Percentiles rank a stretch among this genome's conserved stretches.
phyloP scores from a whole-genome alignment of 2,888 invertebrate genomes.

The Tricholauxania praeusta region DNA sequence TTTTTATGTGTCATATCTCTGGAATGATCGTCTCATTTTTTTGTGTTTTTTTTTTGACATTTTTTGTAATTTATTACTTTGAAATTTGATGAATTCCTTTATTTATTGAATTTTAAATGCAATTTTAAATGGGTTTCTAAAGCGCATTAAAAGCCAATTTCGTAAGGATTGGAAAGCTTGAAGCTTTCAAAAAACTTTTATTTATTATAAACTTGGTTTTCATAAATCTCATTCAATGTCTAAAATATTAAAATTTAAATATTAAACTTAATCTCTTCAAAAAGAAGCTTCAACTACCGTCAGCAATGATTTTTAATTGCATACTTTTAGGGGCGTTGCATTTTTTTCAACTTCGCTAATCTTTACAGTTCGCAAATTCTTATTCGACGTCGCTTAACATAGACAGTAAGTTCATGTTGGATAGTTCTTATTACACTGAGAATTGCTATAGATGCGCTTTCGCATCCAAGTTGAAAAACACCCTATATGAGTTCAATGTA shows the following conservation, averaged over 20 bases:
- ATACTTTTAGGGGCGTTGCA: slow-evolving; percentile 8
- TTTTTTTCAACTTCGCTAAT: background rate
- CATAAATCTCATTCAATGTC: background rate
- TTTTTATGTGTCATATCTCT: slow-evolving; percentile 16
- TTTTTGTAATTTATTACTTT: slow-evolving; percentile 33
- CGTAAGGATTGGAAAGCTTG: background rate
- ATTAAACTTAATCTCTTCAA: background rate
- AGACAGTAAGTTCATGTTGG: background rate
- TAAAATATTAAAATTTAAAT: background rate
- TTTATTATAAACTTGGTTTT: background rate
- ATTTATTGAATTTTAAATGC: slow-evolving; percentile 40
- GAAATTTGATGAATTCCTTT: slow-evolving; percentile 50
- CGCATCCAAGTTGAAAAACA: no score
- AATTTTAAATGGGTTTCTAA: slow-evolving; percentile 30
- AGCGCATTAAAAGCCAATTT: slow-evolving; percentile 29
- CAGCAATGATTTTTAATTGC: background rate
- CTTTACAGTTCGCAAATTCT: no score
- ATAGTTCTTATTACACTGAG: no score
- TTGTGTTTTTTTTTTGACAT: slow-evolving; percentile 32
- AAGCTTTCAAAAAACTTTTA: slow-evolving; percentile 4
- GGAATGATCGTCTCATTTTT: no score
- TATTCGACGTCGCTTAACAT: background rate
- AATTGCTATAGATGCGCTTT: no score
- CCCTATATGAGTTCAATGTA: no score
- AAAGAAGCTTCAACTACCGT: background rate